These are phyloP conservation scores for Centropus unirufus DNA, from an alignment of 2,113 vertebrate genomes.

Conservation along the genomic window DNA sequence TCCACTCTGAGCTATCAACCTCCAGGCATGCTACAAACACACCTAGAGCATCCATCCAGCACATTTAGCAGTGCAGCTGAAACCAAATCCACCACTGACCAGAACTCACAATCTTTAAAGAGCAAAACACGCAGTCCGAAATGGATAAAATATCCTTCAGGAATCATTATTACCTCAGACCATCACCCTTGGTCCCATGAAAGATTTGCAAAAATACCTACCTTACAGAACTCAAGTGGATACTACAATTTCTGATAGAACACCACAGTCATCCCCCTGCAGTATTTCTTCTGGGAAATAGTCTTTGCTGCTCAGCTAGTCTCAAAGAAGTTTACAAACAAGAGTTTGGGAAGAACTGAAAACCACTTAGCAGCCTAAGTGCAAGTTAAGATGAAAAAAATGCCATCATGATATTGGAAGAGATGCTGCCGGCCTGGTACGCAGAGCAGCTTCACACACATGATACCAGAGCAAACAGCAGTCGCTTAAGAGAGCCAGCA, in stretches of 20 bases:
- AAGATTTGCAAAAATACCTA: background rate
- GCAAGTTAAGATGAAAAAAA: background rate
- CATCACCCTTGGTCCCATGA: background rate
- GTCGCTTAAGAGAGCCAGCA: background rate
- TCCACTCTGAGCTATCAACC: background rate
- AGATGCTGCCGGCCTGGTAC: background rate
- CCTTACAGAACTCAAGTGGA: background rate
- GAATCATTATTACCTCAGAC: background rate
- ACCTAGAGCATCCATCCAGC: background rate
- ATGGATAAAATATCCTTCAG: background rate
- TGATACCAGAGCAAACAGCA: accelerated
- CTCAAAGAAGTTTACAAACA: background rate
- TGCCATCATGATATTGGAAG: background rate
- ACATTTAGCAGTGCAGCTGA: background rate
- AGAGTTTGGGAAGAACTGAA: background rate
- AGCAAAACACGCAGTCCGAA: background rate
- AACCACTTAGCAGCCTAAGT: background rate
- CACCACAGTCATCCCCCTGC: background rate
- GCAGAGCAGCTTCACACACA: background rate
- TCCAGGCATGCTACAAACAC: background rate
- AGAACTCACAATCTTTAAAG: background rate
- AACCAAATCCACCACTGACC: background rate
- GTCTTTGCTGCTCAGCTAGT: background rate
- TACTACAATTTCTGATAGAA: background rate
- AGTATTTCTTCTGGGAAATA: background rate